Base-by-base conservation (phyloP, 2,113 vertebrate genomes). In the Nannospalax galili region DNA sequence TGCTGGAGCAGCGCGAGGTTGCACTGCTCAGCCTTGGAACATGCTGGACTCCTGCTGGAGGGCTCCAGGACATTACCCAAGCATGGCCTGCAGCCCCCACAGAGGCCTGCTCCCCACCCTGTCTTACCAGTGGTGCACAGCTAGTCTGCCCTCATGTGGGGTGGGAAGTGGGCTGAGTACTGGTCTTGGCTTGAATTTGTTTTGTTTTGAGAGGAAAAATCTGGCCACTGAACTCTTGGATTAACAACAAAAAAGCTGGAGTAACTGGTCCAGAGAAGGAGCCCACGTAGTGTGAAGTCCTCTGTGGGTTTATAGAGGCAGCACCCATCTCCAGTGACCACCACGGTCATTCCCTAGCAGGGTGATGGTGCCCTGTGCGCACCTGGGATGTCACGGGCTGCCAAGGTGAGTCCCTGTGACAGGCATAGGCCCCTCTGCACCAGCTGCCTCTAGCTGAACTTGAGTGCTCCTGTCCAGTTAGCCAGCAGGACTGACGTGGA, bases 251-350 rank as follows among this genome's bases (percentile, higher is more conserved):
- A 15, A 35, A 22, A 28, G 35, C 42, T 15, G 32, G 69, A 24
- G 40, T 5, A 7, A 26, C 4, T 9, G 17, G 64, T 67, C 65
- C 37, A 12, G 0, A 22, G 70, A 7, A n/a, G 28, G 24, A 5
- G 2, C 32, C 52, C 30, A 17, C 1, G 0, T 0, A 4, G 45
- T 14, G n/a, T 5, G 5, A 1, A n/a, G 78, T 48, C 26, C 32
- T 37, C 17, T 48, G 26, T 10, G 30, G 48, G 48, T 45, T n/a
- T 30, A 12, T 2, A 22, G 73, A 22, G 12, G 45, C 28, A 11
- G 30, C 9, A 4, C 22, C 1, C 11, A 2, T 6, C 1, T 3
- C 19, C 20, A 17, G 40, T 37, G 64, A 52, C 67, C 37, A 14
- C 69, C 28, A 19, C 6, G 2, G 14, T 26, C 20, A 1, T 64